Conservation (phyloP, 1,140 invertebrate species). For the Periplaneta americana region DNA sequence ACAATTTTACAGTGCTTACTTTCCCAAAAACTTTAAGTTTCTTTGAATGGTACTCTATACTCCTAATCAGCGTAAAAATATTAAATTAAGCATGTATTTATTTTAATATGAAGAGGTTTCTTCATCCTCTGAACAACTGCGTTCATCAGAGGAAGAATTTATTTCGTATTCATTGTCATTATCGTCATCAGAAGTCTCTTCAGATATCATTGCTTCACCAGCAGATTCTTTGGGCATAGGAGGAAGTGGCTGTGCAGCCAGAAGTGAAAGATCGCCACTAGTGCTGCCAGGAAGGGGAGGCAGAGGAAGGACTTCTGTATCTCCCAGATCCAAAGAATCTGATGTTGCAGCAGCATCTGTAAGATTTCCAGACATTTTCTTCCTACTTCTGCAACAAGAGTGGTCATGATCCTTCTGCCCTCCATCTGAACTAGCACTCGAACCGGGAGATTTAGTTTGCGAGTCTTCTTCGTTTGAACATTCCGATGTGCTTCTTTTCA, state of each 20-base stretch:
- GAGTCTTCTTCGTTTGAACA: constrained; percentile 4
- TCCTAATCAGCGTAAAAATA: background rate
- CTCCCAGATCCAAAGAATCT: constrained; percentile 24
- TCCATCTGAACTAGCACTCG: constrained; percentile 11
- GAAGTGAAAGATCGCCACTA: constrained; percentile 16
- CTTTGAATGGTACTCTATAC: too few relatives aligned
- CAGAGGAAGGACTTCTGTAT: constrained; percentile 1
- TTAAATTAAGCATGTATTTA: too few relatives aligned
- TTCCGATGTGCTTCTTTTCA: background rate
- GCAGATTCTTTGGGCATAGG: constrained; percentile 39
- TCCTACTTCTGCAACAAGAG: constrained; percentile 29
- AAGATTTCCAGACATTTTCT: constrained; percentile 21
- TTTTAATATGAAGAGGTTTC: background rate
- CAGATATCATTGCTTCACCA: constrained; percentile 45
- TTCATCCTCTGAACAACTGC: constrained; percentile 4
- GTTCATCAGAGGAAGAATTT: background rate
- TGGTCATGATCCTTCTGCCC: constrained; percentile 34
- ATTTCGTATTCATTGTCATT: background rate
- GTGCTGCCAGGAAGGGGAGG: constrained; percentile 23
- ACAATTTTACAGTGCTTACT: too few relatives aligned
- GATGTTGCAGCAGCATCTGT: constrained; percentile 25
- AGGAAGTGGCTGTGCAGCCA: constrained; percentile 20
- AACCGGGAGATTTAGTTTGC: constrained; percentile 1
- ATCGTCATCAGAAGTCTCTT: constrained; percentile 35
- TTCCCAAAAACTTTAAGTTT: too few relatives aligned